These are phyloP conservation scores for Graphium colonna DNA, from an alignment of 2,888 invertebrate genomes.

Conservation along the genomic window DNA sequence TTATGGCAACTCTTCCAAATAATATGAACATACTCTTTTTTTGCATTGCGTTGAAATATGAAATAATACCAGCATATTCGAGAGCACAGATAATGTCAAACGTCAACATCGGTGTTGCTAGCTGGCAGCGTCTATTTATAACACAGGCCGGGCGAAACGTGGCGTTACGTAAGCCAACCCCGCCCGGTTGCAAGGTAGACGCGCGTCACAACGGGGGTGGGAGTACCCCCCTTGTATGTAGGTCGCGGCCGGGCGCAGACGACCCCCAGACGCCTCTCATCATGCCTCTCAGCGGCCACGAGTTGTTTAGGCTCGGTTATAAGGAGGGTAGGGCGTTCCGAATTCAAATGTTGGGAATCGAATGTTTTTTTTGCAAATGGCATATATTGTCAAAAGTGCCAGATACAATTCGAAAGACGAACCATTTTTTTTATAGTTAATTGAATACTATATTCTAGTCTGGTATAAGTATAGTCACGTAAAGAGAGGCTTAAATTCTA, in stretches of 20 bases:
- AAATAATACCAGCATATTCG: not conserved
- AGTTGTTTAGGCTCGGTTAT: not conserved
- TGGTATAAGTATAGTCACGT: too few relatives aligned
- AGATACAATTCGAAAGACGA: too few relatives aligned
- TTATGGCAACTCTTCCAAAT: too few relatives aligned
- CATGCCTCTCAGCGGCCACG: conserved; percentile 34
- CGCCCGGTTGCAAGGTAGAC: conserved; percentile 37
- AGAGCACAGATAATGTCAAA: not conserved
- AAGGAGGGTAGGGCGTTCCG: too few relatives aligned
- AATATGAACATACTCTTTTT: too few relatives aligned
- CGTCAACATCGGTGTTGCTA: conserved; percentile 2
- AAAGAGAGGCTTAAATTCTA: too few relatives aligned
- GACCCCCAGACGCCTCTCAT: conserved; percentile 70
- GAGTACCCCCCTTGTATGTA: too few relatives aligned
- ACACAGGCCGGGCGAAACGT: conserved; percentile 36
- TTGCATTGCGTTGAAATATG: not conserved
- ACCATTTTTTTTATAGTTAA: too few relatives aligned
- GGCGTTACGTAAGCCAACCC: conserved; percentile 67
- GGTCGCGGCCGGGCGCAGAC: conserved; percentile 74
- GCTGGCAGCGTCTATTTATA: conserved; percentile 13
- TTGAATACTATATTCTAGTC: too few relatives aligned
- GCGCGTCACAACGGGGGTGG: conserved; percentile 28
- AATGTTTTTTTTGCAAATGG: too few relatives aligned
- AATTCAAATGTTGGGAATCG: too few relatives aligned
- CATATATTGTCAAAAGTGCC: too few relatives aligned